Evolutionary conservation across 2,797 vertebrate genomes (phyloP), one percentile per base, ranked within the genome.

Genomic region (Girardinus metallicus): DNA sequence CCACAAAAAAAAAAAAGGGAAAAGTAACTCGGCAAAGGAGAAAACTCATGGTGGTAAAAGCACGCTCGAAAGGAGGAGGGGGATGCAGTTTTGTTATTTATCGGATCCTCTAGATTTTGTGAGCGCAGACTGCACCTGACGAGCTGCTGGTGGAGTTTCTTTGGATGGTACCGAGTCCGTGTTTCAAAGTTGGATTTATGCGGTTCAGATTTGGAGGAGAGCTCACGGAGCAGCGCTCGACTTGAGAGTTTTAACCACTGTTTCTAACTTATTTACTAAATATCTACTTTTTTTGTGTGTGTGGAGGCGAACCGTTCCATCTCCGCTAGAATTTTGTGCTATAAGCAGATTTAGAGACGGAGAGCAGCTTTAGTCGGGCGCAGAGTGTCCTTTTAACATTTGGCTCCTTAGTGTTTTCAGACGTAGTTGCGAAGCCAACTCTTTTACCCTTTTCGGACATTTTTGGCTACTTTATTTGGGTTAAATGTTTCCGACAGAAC

Each of bases 1-100:
- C 12, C 46, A 74, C 81, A 78, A 91, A 92, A 51, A 43, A 92
- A 90, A 91, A 92, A 93, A 93, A 93, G 89, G 88, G 86, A 93
- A 92, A 94, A 93, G 91, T 93, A 93, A 90, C 46, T 90, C 80
- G 85, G 87, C 86, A 88, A 85, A 88, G 93, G 93, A 85, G 87
- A 95, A 94, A 94, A 94, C 88, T 93, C 87, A 86, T 84, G 88
- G 88, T 91, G 91, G 88, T 83, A 8, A 77, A 74, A 83, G 68
- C 83, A 82, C 80, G 80, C 73, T 86, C 82, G 75, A 89, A 88
- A 92, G 88, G 85, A 88, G 86, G 87, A 62, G 76, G 78, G 86
- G 79, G 88, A 79, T 78, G 82, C 60, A 83, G 81, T 88, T 87
- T 88, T 87, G 85, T 86, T 92, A 92, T 90, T 93, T 89, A 92